phyloP scores from a whole-genome alignment of 1,140 invertebrate genomes.

The Steinernema khuongi region DNA sequence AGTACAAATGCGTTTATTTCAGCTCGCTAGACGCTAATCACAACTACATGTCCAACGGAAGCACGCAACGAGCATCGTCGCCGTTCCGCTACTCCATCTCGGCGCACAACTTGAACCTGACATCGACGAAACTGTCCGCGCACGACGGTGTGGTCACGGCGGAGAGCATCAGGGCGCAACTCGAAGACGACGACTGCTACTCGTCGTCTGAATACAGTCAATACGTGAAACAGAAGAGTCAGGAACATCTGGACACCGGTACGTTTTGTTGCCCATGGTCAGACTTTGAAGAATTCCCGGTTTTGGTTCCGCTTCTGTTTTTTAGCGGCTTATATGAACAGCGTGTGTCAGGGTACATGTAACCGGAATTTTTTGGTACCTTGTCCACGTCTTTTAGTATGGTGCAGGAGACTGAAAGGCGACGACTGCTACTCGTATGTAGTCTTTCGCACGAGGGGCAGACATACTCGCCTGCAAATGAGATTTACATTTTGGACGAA shows the following conservation, averaged over 20 bases:
- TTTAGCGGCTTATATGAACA: not conserved
- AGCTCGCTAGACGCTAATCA: conserved; percentile 8
- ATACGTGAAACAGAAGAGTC: not conserved
- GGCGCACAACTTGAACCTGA: not conserved
- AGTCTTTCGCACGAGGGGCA: too few relatives aligned
- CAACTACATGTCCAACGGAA: not conserved
- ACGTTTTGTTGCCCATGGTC: not conserved
- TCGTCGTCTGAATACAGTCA: conserved; percentile 4
- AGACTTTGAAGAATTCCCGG: too few relatives aligned
- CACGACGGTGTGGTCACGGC: not conserved
- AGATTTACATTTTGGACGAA: too few relatives aligned
- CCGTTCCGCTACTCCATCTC: conserved; percentile 2
- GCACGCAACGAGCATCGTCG: not conserved
- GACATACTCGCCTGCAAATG: too few relatives aligned
- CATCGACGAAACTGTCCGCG: not conserved
- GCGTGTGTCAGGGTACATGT: too few relatives aligned
- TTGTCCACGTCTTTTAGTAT: too few relatives aligned
- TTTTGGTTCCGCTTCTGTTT: not conserved
- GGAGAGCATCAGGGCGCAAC: not conserved
- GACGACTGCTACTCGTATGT: too few relatives aligned
- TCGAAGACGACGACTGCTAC: conserved; percentile 1
- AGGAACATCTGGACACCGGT: conserved; percentile 2
- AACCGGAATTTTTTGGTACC: too few relatives aligned
- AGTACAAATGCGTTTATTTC: not conserved
- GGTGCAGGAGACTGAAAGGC: too few relatives aligned